phyloP scores from a whole-genome alignment of 2,888 invertebrate genomes.

The Drosophila sordidapex region DNA sequence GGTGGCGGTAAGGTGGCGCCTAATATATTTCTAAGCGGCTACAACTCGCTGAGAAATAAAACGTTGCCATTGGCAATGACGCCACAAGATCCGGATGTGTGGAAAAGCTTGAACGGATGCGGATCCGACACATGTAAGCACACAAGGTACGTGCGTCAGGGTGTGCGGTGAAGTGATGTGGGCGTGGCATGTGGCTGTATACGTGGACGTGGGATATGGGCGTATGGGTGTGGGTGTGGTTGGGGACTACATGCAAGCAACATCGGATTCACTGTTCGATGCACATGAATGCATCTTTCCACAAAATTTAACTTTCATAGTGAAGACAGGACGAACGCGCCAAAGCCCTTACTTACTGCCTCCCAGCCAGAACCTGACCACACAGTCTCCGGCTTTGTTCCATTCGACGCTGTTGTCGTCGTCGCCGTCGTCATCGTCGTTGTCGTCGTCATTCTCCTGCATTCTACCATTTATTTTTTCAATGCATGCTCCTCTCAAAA shows the following conservation, averaged over 20 bases:
- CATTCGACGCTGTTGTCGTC: conserved; percentile 24
- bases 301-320: conserved; percentile 76
- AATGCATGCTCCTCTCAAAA: background rate
- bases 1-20: background rate
- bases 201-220: conserved; percentile 3
- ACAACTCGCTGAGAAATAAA: conserved; percentile 51
- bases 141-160: conserved; percentile 14
- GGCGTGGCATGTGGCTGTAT: background rate
- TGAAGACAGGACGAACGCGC: conserved; percentile 17
- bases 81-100: conserved; percentile 55
- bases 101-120: conserved; percentile 62
- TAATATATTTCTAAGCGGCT: conserved; percentile 47
- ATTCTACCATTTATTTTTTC: conserved; percentile 19
- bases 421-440: conserved; percentile 2
- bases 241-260: conserved; percentile 12
- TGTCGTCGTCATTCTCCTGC: background rate
- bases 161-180: background rate
- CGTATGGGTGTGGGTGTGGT: background rate
- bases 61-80: conserved; percentile 62
- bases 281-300: conserved; percentile 80
- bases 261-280: conserved; percentile 72
- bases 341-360: conserved; percentile 2
- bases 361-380: conserved; percentile 10
- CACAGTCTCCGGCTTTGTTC: conserved; percentile 4
- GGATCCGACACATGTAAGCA: conserved; percentile 62